A percentile compares a stretch with the other conserved stretches of the same genome.
Conservation (phyloP, 2,888 invertebrate genomes). For the Cryptus armator region DNA sequence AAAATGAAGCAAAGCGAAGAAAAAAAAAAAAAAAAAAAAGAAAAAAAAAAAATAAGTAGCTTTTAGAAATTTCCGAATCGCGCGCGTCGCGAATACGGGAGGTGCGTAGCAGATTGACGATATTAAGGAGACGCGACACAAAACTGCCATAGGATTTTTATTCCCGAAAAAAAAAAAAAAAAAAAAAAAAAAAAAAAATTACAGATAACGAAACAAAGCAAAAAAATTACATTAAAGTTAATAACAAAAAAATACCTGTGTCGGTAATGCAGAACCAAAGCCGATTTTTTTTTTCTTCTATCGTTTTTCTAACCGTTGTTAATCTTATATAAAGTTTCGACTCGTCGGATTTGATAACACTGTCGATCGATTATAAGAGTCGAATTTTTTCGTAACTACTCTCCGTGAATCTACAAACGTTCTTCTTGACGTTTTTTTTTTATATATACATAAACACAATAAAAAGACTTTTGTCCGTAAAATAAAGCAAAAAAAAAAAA, state of each 20-base stretch:
- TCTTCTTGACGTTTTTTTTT: slow-evolving; percentile 60
- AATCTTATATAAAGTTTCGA: slow-evolving; percentile 43
- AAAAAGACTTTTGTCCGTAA: slow-evolving; percentile 46
- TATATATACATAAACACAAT: slow-evolving; percentile 22
- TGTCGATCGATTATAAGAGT: slow-evolving; percentile 31
- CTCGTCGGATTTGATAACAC: slow-evolving; percentile 40
- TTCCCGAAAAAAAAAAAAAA: slow-evolving; percentile 61
- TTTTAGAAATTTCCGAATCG: slow-evolving; percentile 60
- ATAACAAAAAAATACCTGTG: slow-evolving; percentile 1
- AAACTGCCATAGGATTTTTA: slow-evolving; percentile 80
- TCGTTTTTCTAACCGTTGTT: slow-evolving; percentile 63
- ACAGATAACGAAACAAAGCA: slow-evolving; percentile 52
- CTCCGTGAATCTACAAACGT: slow-evolving; percentile 39
- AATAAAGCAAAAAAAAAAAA: background rate
- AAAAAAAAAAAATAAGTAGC: slow-evolving; percentile 28
- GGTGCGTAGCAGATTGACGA: slow-evolving; percentile 53
- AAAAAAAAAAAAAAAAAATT: background rate
- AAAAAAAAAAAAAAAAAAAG: slow-evolving; percentile 31
- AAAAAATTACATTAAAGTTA: slow-evolving; percentile 23
- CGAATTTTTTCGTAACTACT: slow-evolving; percentile 14
- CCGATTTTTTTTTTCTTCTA: slow-evolving; percentile 68
- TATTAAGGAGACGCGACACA: slow-evolving; percentile 64
- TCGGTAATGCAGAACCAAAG: slow-evolving; percentile 73
- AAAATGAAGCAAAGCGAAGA: slow-evolving; percentile 37
- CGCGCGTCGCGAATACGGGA: slow-evolving; percentile 37